Base-by-base conservation (phyloP, 2,797 vertebrate genomes). In the Arrhamphus sclerolepis region DNA sequence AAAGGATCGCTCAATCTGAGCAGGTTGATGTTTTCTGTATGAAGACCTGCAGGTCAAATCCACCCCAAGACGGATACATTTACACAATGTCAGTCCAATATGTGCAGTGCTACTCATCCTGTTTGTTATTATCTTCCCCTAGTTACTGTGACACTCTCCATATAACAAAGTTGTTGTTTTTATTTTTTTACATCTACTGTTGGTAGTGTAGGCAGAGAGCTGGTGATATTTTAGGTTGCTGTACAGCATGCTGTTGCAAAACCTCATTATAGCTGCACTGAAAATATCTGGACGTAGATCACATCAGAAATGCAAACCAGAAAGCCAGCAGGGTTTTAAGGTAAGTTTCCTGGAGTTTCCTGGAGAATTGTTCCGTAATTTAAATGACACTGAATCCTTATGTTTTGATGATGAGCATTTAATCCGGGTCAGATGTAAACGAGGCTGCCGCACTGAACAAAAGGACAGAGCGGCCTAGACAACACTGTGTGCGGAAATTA, bases 201-300 rank as follows among this genome's bases (percentile, higher is more conserved):
- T 79, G 56, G 72, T 68, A 60, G 77, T 72, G 82, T 86, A 73
- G 85, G 85, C 66, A 83, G 83, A 75, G 63, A 62, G 79, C 44
- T 26, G 66, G 38, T 56, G 79, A n/a, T 89, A 83, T 88, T 90
- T 87, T 80, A 50, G 75, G 74, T 52, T 56, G 66, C 73, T 62
- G 68, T 84, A 70, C 70, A 66, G 78, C 65, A 69, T 60, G 26
- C 65, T 50, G 64, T 78, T 80, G 79, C 78, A 64, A 71, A 65
- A 70, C 18, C 66, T n/a, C 22, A 53, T 82, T 80, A 81, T 82
- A 81, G 74, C 78, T 58, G 69, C 68, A 11, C 70, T 75, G 56
- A 51, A 83, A 85, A 80, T 80, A 83, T 58, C 70, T 71, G 59
- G 31, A 55, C 66, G 63, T 80, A 70, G 75, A 77, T 84, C 77